phyloP scores from a whole-genome alignment of 2,113 vertebrate species.

The Oreamnos americanus region DNA sequence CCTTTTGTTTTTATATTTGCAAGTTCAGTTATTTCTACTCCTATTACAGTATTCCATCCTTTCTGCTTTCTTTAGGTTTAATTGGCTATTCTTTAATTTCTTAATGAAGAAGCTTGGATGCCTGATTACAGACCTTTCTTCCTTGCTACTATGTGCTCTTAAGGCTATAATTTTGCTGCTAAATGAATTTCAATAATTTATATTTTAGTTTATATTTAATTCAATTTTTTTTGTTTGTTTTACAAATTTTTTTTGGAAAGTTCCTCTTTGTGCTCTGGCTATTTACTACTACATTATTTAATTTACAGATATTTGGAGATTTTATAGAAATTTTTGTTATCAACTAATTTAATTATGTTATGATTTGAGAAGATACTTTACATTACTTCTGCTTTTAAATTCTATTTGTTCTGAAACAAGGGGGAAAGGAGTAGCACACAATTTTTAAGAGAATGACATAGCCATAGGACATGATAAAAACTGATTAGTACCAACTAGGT shows the following conservation, averaged over 20 bases:
- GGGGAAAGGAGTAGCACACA: not conserved
- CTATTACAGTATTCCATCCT: not conserved
- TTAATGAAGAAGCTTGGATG: not conserved
- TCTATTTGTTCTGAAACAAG: not conserved
- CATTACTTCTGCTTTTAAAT: not conserved
- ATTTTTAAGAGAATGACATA: not conserved
- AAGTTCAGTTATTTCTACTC: not conserved
- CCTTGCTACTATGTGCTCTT: not conserved
- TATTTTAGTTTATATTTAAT: constrained; percentile 6
- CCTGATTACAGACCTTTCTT: not conserved
- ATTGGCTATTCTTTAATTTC: not conserved
- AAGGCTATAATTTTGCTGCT: not conserved
- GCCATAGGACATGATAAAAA: not conserved
- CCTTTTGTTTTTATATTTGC: not conserved
- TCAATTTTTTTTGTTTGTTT: not conserved
- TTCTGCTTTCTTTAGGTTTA: not conserved
- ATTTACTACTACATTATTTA: not conserved
- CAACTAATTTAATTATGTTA: not conserved
- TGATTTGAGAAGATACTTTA: not conserved
- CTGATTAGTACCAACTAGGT: not conserved
- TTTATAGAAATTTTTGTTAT: not conserved
- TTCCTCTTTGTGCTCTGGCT: not conserved
- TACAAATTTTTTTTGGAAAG: not conserved
- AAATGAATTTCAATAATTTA: not conserved
- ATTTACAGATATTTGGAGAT: not conserved